Conservation (phyloP, 2,113 vertebrate genomes). For the Canis aureus region DNA sequence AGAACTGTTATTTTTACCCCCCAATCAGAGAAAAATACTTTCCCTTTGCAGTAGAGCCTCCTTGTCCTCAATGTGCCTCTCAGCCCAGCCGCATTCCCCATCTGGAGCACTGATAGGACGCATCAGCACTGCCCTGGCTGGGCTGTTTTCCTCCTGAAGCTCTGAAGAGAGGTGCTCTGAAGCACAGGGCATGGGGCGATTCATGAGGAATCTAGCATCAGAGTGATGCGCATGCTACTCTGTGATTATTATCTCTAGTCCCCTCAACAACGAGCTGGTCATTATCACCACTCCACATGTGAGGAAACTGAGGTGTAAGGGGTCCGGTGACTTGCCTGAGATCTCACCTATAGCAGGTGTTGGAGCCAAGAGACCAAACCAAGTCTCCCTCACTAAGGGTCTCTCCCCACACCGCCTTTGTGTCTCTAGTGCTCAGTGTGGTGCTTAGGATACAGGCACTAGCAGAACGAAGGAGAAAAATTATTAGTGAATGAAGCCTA, state of each 20-base stretch:
- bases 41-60: neutral
- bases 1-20: conserved; percentile 27
- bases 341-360: neutral
- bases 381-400: neutral
- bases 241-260: conserved; percentile 15
- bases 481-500: neutral
- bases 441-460: neutral
- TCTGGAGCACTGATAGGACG: neutral
- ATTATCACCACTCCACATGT: neutral
- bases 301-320: neutral
- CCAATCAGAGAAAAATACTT: neutral
- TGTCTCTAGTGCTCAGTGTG: neutral
- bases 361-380: neutral
- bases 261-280: neutral
- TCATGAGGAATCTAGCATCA: neutral
- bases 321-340: conserved; percentile 14
- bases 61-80: neutral
- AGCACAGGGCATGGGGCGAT: neutral
- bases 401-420: neutral
- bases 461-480: neutral
- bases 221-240: neutral
- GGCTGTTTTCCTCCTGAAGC: neutral
- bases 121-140: neutral
- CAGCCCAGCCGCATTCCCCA: neutral
- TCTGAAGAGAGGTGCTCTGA: neutral